Evolutionary conservation across 1,140 invertebrate species (phyloP).

Genomic region (Metaphire vulgaris): DNA sequence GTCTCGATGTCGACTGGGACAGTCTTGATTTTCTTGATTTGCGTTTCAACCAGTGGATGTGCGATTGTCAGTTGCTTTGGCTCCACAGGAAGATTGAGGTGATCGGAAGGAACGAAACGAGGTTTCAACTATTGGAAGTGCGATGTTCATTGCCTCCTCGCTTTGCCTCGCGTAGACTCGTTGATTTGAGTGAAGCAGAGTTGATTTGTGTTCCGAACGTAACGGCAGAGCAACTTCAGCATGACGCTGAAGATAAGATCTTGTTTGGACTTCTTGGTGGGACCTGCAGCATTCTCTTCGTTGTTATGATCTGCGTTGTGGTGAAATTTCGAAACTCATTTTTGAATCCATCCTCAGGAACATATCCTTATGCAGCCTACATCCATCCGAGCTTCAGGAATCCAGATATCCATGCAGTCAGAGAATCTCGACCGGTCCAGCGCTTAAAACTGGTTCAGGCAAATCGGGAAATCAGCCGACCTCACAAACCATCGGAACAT

Average conservation of each 20-base stretch:
- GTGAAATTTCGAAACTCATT: background rate
- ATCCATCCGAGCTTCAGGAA: background rate
- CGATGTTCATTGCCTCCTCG: background rate
- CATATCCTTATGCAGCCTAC: background rate
- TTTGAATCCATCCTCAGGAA: background rate
- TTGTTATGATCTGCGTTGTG: background rate
- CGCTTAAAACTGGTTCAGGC: background rate
- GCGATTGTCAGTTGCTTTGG: background rate
- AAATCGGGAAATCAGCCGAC: background rate
- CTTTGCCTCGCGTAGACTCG: background rate
- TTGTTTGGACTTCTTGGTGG: background rate
- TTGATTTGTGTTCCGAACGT: background rate
- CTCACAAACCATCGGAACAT: background rate
- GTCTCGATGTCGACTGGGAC: background rate
- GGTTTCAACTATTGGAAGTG: background rate
- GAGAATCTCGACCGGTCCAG: background rate
- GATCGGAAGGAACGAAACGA: background rate
- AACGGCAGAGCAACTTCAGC: background rate
- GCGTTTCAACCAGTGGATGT: background rate
- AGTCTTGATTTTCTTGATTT: constrained; percentile 1
- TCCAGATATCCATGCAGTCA: background rate
- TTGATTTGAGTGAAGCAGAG: background rate
- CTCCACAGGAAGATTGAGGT: background rate
- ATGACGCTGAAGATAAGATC: background rate
- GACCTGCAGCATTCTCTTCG: background rate